phyloP scores from a whole-genome alignment of 1,140 invertebrate species.

The Euschistus heros region DNA sequence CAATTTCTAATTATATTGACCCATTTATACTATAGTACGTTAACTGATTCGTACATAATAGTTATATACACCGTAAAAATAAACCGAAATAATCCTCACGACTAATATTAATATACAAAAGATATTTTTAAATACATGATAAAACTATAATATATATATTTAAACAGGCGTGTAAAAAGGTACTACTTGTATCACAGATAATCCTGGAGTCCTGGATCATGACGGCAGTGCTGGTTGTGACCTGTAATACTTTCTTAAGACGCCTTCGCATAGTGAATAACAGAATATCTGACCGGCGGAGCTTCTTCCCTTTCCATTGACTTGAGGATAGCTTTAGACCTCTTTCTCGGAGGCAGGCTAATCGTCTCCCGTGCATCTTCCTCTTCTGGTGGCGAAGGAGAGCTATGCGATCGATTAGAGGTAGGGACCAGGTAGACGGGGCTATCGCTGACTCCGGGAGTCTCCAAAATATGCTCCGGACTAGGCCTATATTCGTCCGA shows the following conservation, averaged over 20 bases:
- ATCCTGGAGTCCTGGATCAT: neutral
- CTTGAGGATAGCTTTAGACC: slow-evolving; percentile 62
- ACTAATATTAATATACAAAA: slow-evolving; percentile 13
- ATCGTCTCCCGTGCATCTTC: slow-evolving; percentile 44
- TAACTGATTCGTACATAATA: neutral
- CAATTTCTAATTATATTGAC: no score
- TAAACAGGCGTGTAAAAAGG: slow-evolving; percentile 16
- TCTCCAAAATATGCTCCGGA: slow-evolving; percentile 30
- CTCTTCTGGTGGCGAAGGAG: slow-evolving; percentile 30
- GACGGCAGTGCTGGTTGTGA: slow-evolving; percentile 12
- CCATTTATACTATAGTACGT: no score
- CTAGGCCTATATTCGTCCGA: slow-evolving; percentile 29
- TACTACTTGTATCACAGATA: slow-evolving; percentile 19
- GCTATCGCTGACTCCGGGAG: slow-evolving; percentile 31
- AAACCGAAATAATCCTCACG: neutral
- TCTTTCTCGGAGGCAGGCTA: slow-evolving; percentile 61
- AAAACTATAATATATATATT: slow-evolving; percentile 5
- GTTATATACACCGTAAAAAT: neutral
- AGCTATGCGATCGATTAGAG: slow-evolving; percentile 24
- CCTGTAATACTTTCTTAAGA: slow-evolving; percentile 32
- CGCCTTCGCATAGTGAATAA: slow-evolving; percentile 69
- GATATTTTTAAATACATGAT: slow-evolving; percentile 8
- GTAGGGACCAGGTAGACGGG: slow-evolving; percentile 30
- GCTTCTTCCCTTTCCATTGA: slow-evolving; percentile 47
- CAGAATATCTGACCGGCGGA: slow-evolving; percentile 50